Percentiles rank a stretch among this genome's conserved stretches.
Evolutionary conservation across 2,888 invertebrate species (phyloP).

Genomic region (Drosophila pseudotalamancana): DNA sequence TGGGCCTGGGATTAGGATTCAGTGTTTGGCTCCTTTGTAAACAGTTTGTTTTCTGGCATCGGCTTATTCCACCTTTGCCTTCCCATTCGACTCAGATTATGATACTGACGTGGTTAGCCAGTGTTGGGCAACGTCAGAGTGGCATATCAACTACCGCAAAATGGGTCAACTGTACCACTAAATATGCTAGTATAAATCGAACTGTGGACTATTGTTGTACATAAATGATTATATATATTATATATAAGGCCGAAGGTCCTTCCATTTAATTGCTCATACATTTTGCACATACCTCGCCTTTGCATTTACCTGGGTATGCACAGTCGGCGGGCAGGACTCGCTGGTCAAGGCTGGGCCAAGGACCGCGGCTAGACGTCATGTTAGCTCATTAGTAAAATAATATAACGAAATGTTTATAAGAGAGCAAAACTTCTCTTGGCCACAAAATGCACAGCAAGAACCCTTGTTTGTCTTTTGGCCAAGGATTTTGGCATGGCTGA

Average conservation of each 20-base stretch:
- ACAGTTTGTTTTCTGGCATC: conserved; percentile 11
- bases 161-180: conserved; percentile 36
- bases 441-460: neutral
- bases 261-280: neutral
- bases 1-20: neutral
- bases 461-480: neutral
- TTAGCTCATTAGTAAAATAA: conserved; percentile 15
- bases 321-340: neutral
- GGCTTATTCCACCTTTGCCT: conserved; percentile 34
- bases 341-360: neutral
- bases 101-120: conserved; percentile 23
- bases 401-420: neutral
- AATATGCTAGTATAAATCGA: too few relatives aligned
- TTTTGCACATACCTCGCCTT: too few relatives aligned
- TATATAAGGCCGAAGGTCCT: neutral
- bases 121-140: conserved; percentile 6
- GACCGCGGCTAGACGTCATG: conserved; percentile 4
- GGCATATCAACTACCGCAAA: conserved; percentile 32
- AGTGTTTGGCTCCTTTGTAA: conserved; percentile 1
- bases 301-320: too few relatives aligned
- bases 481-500: conserved; percentile 15
- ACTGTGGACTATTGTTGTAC: neutral
- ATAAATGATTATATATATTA: neutral
- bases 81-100: conserved; percentile 21
- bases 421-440: conserved; percentile 16